phyloP scores from a whole-genome alignment of 2,888 invertebrate genomes.

The Pollenia angustigena region DNA sequence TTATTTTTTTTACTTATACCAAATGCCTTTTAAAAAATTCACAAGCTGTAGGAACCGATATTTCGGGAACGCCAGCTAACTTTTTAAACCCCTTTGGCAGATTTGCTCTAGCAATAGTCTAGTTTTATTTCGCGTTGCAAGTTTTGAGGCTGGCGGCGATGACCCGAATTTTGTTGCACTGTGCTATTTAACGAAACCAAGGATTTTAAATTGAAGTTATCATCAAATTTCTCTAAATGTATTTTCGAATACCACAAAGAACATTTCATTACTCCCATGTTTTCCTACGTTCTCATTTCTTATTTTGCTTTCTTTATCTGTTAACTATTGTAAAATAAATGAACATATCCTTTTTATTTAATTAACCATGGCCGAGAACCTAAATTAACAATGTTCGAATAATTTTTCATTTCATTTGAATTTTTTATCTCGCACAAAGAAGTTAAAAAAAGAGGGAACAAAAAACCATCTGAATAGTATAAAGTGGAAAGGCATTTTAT shows the following conservation, averaged over 20 bases:
- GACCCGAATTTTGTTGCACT: too few relatives aligned
- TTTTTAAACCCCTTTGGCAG: too few relatives aligned
- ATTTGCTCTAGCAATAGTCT: too few relatives aligned
- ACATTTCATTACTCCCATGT: not conserved
- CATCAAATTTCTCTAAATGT: not conserved
- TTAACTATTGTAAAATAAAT: conserved; percentile 37
- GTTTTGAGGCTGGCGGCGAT: too few relatives aligned
- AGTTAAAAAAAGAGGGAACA: not conserved
- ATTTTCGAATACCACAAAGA: not conserved
- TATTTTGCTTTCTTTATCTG: not conserved
- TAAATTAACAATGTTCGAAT: conserved; percentile 13
- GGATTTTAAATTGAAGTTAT: too few relatives aligned
- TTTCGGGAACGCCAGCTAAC: too few relatives aligned
- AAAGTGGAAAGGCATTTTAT: conserved; percentile 44
- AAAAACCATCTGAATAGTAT: conserved; percentile 9
- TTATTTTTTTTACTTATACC: too few relatives aligned
- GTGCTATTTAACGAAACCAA: too few relatives aligned
- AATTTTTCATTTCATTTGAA: conserved; percentile 14
- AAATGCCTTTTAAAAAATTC: too few relatives aligned
- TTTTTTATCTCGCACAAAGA: not conserved
- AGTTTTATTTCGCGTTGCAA: too few relatives aligned
- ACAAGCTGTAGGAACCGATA: too few relatives aligned
- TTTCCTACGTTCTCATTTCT: not conserved
- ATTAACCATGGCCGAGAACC: conserved; percentile 50
- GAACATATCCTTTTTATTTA: conserved; percentile 56